Base-by-base conservation (phyloP, 37 sponge, comb jelly and placozoan species). In the Ianthella basta region DNA sequence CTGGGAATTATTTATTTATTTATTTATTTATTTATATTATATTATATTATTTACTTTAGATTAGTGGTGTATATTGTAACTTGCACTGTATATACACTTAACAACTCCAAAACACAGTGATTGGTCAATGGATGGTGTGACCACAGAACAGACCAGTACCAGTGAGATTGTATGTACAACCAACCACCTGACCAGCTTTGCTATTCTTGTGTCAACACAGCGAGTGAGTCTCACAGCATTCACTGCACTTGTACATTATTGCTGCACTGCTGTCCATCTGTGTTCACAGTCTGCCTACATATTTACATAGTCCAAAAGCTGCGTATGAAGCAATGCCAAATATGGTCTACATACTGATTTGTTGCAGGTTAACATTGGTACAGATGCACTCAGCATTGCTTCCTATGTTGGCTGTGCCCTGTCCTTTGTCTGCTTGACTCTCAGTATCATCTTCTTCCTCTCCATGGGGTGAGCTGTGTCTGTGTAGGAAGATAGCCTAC, bases 341-440 rank as follows among this genome's bases (percentile, higher is more conserved):
- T 15, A 29, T 24, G 23, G 8, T 64, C 66, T 64, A n/a, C n/a
- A n/a, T n/a, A n/a, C n/a, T n/a, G n/a, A n/a, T 8, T 10, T 44
- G 50, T 44, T 44, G 50, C 50, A 44, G 50, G 50, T 44, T 8
- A 3, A 3, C 50, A 44, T 44, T 44, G 12, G 13, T 24, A 34
- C 2, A 13, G 37, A 72, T 36, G 74, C 74, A 36, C 29, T 64
- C 20, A 24, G 27, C 23, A 16, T 64, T 20, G 66, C 23, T 30
- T 20, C 66, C 23, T 64, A 64, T 16, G 27, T 64, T 64, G 66
- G 66, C 23, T 64, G 66, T 64, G 66, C 66, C 23, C 14, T 64
- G 29, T 64, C 66, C 23, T 64, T 64, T 16, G 27, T 16, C 12
- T 64, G 66, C 23, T 16, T 64, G 23, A 30, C 27, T 8, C 66